These are phyloP conservation scores for Neuroterus valhalla DNA, from an alignment of 1,140 invertebrate species.

Conservation along the genomic window DNA sequence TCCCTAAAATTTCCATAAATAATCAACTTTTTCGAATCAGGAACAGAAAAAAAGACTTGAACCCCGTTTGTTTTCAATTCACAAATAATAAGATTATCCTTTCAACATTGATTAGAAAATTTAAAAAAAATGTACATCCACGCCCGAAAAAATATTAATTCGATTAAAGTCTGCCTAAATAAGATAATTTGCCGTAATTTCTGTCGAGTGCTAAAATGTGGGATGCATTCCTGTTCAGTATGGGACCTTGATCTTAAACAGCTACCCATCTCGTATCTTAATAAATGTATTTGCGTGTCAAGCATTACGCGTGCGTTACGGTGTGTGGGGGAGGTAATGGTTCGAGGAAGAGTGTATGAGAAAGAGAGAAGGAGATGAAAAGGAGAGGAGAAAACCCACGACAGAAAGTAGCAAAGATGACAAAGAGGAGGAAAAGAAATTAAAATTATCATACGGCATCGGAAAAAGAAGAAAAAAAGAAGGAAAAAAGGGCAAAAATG, in stretches of 20 bases:
- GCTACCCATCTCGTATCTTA: slow-evolving; percentile 23
- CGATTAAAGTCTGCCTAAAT: neutral
- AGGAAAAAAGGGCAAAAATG: neutral
- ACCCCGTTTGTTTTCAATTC: too few relatives aligned
- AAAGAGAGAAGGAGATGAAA: slow-evolving; percentile 31
- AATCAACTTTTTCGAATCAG: too few relatives aligned
- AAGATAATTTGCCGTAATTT: slow-evolving; percentile 3
- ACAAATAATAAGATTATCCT: too few relatives aligned
- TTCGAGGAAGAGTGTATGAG: slow-evolving; percentile 63
- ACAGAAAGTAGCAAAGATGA: neutral
- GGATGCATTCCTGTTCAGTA: slow-evolving; percentile 15
- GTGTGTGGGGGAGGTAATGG: slow-evolving; percentile 48
- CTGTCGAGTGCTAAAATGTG: neutral
- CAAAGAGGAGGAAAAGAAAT: neutral
- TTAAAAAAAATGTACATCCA: neutral
- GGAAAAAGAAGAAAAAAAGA: too few relatives aligned
- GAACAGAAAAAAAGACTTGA: too few relatives aligned
- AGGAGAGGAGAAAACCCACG: neutral
- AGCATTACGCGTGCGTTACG: slow-evolving; percentile 20
- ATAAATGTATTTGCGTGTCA: slow-evolving; percentile 29
- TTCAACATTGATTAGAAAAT: too few relatives aligned
- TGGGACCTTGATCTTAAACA: slow-evolving; percentile 26
- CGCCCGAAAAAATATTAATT: neutral
- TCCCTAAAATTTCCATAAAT: too few relatives aligned
- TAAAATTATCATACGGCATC: neutral